Conservation (phyloP, 2,888 invertebrate species). For the Tethea ocularis region DNA sequence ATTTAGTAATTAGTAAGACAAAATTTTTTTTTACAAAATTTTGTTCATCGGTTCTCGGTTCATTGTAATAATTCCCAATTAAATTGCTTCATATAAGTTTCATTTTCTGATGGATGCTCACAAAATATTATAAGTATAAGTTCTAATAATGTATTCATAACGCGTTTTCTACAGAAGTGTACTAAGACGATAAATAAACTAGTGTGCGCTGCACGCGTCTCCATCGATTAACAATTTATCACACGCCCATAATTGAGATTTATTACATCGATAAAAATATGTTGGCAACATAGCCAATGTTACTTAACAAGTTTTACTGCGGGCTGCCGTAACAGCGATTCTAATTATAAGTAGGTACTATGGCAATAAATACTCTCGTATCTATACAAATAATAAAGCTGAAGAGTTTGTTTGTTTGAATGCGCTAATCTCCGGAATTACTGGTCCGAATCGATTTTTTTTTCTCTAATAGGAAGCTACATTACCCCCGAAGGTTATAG, state of each 20-base stretch:
- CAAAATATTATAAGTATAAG: not conserved
- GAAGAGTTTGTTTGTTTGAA: too few species aligned
- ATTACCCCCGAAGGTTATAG: too few species aligned
- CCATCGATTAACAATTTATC: constrained; percentile 39
- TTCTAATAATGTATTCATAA: constrained; percentile 31
- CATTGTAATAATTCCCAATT: constrained; percentile 8
- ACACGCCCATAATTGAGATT: constrained; percentile 40
- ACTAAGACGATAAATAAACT: constrained; percentile 39
- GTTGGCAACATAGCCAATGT: not conserved
- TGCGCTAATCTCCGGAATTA: too few species aligned
- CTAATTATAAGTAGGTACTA: not conserved
- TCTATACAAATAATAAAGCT: not conserved
- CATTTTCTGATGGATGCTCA: not conserved
- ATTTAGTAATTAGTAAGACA: too few species aligned
- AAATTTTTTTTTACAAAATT: too few species aligned
- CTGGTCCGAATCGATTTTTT: too few species aligned
- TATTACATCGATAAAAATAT: constrained; percentile 34
- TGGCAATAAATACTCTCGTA: not conserved
- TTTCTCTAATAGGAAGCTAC: too few species aligned
- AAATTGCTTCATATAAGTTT: too few species aligned
- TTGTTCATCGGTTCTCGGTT: not conserved
- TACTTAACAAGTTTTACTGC: not conserved
- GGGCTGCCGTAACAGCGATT: not conserved
- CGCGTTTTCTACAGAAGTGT: constrained; percentile 29
- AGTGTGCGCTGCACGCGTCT: constrained; percentile 33